phyloP scores from a whole-genome alignment of 1,140 invertebrate species.

The Leptopilina clavipes region DNA sequence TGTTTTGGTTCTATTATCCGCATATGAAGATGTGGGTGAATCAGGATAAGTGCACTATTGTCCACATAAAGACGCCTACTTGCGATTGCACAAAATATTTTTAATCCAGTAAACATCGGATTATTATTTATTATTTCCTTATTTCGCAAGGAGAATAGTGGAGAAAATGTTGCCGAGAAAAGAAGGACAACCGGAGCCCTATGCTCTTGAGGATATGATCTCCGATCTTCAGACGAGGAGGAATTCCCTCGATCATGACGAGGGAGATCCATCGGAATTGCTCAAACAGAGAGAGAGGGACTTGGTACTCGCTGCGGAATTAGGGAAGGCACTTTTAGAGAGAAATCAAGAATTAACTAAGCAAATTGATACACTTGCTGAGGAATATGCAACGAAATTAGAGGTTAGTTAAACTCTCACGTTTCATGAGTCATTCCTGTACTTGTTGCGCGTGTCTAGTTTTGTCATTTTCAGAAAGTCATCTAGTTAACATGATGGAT shows the following conservation, averaged over 20 bases:
- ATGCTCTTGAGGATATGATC: conserved; percentile 77
- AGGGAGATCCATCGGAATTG: conserved; percentile 86
- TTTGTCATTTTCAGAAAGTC: too few relatives aligned
- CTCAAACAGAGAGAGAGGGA: conserved; percentile 95
- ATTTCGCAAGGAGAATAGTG: not conserved
- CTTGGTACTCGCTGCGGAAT: conserved; percentile 92
- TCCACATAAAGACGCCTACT: not conserved
- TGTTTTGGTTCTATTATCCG: too few relatives aligned
- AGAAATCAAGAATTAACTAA: conserved; percentile 94
- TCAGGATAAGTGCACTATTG: conserved; percentile 6
- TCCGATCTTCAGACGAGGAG: conserved; percentile 67
- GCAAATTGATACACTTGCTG: conserved; percentile 88
- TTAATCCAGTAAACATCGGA: too few relatives aligned
- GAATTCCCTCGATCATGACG: conserved; percentile 64
- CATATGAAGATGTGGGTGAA: too few relatives aligned
- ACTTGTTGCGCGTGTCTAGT: conserved; percentile 13
- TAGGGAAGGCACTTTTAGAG: conserved; percentile 95
- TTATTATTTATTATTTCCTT: too few relatives aligned
- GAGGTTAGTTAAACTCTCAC: conserved; percentile 82
- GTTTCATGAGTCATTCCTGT: conserved; percentile 5
- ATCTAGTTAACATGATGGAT: too few relatives aligned
- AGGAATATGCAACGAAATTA: conserved; percentile 93
- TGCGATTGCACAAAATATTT: not conserved
- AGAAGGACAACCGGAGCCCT: conserved; percentile 75
- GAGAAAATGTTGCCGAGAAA: conserved; percentile 75